Evolutionary conservation across 2,113 vertebrate genomes (phyloP).

Genomic region (Stercorarius parasiticus): DNA sequence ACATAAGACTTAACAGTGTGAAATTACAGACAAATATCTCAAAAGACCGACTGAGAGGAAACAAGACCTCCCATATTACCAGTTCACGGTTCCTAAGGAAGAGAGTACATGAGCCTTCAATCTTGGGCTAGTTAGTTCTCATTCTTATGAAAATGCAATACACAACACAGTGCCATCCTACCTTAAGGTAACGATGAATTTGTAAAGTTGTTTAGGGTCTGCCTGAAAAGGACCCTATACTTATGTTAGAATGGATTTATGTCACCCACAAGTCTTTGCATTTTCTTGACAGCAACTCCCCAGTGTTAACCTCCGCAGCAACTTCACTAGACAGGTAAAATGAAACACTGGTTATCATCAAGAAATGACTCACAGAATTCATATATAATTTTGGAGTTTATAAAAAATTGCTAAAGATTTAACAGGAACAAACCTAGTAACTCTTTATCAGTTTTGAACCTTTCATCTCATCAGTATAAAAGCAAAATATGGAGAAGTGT

Average conservation of each 20-base stretch:
- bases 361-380: neutral
- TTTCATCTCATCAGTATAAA: neutral
- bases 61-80: neutral
- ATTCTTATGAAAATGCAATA: neutral
- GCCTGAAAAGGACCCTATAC: neutral
- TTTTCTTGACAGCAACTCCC: conserved; percentile 19
- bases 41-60: neutral
- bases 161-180: neutral
- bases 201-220: neutral
- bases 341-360: neutral
- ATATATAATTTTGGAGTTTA: neutral
- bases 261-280: neutral
- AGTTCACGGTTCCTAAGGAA: neutral
- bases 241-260: neutral
- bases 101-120: neutral
- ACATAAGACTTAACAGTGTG: neutral
- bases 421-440: neutral
- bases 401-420: neutral
- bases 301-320: neutral
- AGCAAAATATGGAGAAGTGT: neutral
- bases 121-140: neutral
- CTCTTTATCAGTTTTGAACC: neutral
- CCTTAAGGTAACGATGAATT: neutral
- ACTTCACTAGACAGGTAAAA: neutral
- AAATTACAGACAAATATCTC: neutral